phyloP scores from a whole-genome alignment of 2,113 vertebrate genomes.

The Ibidorhyncha struthersii region DNA sequence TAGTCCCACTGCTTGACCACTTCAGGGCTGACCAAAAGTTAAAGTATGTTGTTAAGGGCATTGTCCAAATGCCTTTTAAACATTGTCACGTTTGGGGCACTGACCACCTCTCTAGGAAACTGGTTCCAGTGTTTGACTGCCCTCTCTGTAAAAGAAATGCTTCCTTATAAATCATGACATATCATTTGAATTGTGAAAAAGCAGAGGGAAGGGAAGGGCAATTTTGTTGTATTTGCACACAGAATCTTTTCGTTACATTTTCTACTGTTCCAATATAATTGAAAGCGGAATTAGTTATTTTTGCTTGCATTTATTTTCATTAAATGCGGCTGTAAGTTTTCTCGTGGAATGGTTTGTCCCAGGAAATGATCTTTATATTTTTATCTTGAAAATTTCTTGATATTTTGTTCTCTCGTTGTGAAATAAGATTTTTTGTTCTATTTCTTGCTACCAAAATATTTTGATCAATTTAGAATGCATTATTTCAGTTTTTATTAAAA shows the following conservation, averaged over 20 bases:
- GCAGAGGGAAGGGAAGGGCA: not conserved
- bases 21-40: not conserved
- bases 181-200: not conserved
- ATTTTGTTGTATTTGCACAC: not conserved
- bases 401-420: not conserved
- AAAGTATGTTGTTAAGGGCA: not conserved
- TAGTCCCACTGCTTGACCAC: not conserved
- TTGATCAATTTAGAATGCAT: not conserved
- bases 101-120: not conserved
- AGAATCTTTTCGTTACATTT: not conserved
- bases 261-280: not conserved
- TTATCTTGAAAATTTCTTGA: not conserved
- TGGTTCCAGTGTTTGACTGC: not conserved
- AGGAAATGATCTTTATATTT: not conserved
- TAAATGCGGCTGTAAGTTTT: not conserved
- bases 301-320: not conserved
- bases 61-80: not conserved
- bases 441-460: not conserved
- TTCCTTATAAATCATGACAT: not conserved
- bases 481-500: not conserved
- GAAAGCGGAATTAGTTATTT: not conserved
- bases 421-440: not conserved
- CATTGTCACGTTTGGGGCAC: not conserved
- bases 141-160: not conserved
- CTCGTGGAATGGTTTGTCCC: not conserved